A percentile compares a stretch with the other conserved stretches of the same genome.
Evolutionary conservation across 2,888 invertebrate genomes (phyloP).

Genomic region (Charanyca ferruginea): DNA sequence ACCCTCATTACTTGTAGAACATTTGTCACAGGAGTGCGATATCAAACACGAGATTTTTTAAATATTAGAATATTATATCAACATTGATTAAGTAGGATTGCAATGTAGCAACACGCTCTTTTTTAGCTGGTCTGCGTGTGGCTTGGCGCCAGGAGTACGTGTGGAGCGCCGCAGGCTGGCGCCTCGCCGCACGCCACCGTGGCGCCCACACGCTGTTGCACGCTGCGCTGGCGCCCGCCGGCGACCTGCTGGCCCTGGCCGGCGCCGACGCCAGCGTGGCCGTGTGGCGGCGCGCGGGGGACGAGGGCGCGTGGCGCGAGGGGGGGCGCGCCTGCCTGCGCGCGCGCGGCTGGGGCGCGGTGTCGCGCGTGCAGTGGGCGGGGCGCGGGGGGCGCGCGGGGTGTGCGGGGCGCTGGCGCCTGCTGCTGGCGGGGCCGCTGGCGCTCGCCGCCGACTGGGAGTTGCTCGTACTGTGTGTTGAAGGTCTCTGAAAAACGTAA

Average conservation of each 20-base stretch:
- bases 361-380: constrained; percentile 68
- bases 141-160: constrained; percentile 76
- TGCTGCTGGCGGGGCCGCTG: constrained; percentile 77
- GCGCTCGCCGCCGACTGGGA: constrained; percentile 78
- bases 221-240: constrained; percentile 59
- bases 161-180: constrained; percentile 67
- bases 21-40: too few relatives aligned
- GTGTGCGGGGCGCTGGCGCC: constrained; percentile 67
- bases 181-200: constrained; percentile 40
- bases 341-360: constrained; percentile 70
- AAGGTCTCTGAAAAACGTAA: constrained; percentile 55
- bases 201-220: constrained; percentile 63
- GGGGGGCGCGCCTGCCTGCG: constrained; percentile 53
- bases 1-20: too few relatives aligned
- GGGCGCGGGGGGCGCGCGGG: constrained; percentile 62
- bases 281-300: constrained; percentile 56
- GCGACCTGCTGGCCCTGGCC: constrained; percentile 66
- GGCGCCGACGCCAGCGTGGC: constrained; percentile 68
- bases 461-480: constrained; percentile 71
- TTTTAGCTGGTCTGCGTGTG: constrained; percentile 32
- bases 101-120: neutral
- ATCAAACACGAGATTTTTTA: too few relatives aligned
- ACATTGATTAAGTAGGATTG: neutral
- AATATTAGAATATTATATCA: too few relatives aligned
- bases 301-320: constrained; percentile 59